Conservation (phyloP, 2,797 vertebrate species). For the Dendrocincla fuliginosa region DNA sequence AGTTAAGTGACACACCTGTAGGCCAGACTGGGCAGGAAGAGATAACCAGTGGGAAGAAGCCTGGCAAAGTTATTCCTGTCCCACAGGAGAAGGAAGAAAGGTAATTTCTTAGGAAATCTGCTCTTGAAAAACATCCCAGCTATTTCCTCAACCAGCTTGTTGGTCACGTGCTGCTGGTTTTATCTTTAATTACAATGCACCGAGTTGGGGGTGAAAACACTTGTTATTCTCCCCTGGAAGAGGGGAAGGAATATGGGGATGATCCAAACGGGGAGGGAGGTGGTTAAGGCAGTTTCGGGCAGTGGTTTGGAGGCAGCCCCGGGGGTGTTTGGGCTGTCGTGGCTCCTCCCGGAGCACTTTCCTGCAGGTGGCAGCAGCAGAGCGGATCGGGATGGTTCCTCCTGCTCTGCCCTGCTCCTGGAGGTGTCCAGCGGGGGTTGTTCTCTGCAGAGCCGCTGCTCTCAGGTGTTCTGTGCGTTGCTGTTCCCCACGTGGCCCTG, state of each 20-base stretch:
- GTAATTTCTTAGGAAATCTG: slow-evolving; percentile 27
- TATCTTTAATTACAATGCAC: not conserved
- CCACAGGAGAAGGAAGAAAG: slow-evolving; percentile 49
- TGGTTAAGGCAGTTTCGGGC: not conserved
- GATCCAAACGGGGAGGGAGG: not conserved
- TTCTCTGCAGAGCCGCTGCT: not conserved
- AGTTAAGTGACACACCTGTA: slow-evolving; percentile 2
- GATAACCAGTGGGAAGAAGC: slow-evolving; percentile 29
- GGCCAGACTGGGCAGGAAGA: slow-evolving; percentile 51
- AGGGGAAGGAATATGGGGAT: not conserved
- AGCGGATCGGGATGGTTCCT: not conserved
- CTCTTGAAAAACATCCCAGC: not conserved
- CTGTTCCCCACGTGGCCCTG: not conserved
- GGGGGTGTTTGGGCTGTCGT: not conserved
- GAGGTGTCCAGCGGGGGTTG: not conserved
- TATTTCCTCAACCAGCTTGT: not conserved
- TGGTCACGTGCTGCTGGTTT: not conserved
- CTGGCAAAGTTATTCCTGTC: slow-evolving; percentile 38
- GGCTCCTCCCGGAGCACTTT: not conserved
- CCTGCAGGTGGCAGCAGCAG: slow-evolving; percentile 75
- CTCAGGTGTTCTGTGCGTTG: not conserved
- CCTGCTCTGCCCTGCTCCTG: not conserved
- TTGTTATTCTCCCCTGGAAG: not conserved
- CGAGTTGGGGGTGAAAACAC: not conserved
- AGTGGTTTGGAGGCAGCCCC: not conserved